Percentiles rank a stretch among this genome's conserved stretches.
Conservation (phyloP, 2,888 invertebrate genomes). For the Zaprionus obscuricornis region DNA sequence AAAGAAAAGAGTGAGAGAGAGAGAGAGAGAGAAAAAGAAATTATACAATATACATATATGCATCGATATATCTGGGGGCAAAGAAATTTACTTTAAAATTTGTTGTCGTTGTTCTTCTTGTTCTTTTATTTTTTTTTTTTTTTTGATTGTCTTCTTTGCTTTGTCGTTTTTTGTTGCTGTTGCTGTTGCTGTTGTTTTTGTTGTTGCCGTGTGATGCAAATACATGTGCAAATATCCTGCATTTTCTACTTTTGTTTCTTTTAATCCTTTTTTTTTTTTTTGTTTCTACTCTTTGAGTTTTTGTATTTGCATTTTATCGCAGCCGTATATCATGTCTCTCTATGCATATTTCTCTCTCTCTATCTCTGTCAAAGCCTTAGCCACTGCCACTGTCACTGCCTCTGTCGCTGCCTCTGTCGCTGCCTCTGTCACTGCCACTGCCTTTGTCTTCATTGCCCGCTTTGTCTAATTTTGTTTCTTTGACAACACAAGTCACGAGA, state of each 20-base stretch:
- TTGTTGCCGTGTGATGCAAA: constrained; percentile 1
- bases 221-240: constrained; percentile 4
- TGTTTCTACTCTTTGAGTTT: not conserved
- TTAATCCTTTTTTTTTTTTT: too few relatives aligned
- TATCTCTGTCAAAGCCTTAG: too few relatives aligned
- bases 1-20: too few relatives aligned
- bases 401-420: not conserved
- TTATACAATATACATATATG: not conserved
- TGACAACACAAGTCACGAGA: constrained; percentile 7
- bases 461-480: too few relatives aligned
- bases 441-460: too few relatives aligned
- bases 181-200: not conserved
- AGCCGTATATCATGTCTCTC: too few relatives aligned
- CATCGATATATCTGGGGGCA: not conserved
- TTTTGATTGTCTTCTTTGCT: not conserved
- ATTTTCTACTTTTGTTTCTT: too few relatives aligned
- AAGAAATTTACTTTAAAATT: not conserved
- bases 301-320: constrained; percentile 1
- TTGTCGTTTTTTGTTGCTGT: not conserved
- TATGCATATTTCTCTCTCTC: too few relatives aligned
- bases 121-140: not conserved
- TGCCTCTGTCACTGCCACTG: not conserved
- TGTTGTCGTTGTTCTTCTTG: not conserved
- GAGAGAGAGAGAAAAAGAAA: too few relatives aligned
- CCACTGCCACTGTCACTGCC: too few relatives aligned